Percentiles rank a stretch among this genome's conserved stretches.
phyloP scores from a whole-genome alignment of 2,797 vertebrate genomes.

The Pangasius djambal region DNA sequence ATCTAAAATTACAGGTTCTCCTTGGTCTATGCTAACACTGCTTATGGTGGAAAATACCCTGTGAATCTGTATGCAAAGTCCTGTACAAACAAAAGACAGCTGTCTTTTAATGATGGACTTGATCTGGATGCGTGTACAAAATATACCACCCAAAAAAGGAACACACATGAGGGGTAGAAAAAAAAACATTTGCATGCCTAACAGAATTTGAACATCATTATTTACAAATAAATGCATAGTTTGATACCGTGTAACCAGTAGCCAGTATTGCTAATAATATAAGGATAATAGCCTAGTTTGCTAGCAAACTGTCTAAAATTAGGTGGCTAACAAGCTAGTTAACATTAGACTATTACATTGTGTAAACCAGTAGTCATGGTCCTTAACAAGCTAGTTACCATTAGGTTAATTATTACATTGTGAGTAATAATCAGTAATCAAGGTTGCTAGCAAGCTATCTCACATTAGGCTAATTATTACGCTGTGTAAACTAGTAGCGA shows the following conservation, averaged over 20 bases:
- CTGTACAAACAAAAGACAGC: conserved; percentile 17
- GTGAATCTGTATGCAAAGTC: neutral
- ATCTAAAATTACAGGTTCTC: conserved; percentile 30
- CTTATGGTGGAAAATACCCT: conserved; percentile 27
- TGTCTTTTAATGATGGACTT: neutral
- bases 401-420: no score
- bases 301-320: no score
- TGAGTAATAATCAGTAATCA: neutral
- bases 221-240: neutral
- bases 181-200: neutral
- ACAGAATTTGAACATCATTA: neutral
- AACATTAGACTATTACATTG: neutral
- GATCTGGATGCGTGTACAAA: neutral
- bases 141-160: neutral
- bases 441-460: neutral
- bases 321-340: neutral
- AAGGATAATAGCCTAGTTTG: neutral
- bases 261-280: neutral
- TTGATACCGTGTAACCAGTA: neutral
- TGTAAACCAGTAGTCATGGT: neutral
- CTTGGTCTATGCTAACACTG: conserved; percentile 21
- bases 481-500: neutral
- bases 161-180: neutral
- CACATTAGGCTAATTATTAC: neutral
- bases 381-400: neutral